phyloP scores from a whole-genome alignment of 2,113 vertebrate genomes.

The Herpetotheres cachinnans region DNA sequence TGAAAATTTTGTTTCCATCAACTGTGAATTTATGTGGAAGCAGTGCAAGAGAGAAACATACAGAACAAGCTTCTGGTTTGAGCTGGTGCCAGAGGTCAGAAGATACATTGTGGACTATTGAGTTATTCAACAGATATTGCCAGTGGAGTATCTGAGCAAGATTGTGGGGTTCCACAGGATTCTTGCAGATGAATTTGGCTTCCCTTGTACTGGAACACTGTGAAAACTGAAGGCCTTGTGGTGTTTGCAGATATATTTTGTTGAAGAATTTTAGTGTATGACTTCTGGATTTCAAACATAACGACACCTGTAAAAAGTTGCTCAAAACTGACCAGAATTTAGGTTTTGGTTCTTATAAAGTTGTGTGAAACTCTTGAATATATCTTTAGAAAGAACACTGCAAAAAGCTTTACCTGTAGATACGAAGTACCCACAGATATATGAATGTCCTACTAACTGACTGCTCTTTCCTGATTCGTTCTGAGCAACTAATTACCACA shows the following conservation, averaged over 20 bases:
- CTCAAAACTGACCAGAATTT: background rate
- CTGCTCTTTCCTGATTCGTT: background rate
- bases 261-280: background rate
- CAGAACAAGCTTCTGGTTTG: background rate
- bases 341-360: background rate
- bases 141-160: background rate
- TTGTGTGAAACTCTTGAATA: background rate
- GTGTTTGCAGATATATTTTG: background rate
- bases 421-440: background rate
- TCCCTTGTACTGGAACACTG: background rate
- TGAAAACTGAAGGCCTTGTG: background rate
- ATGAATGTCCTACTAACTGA: background rate
- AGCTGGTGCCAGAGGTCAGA: background rate
- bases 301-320: background rate
- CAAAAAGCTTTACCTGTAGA: background rate
- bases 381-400: background rate
- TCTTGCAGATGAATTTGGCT: background rate
- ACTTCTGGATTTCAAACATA: background rate
- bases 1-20: background rate
- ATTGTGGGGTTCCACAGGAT: background rate
- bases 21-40: background rate
- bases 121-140: background rate
- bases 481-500: background rate
- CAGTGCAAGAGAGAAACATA: background rate
- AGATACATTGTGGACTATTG: background rate